These are phyloP conservation scores for Drosophila nigrodunni DNA, from an alignment of 1,140 invertebrate species.

Conservation along the genomic window DNA sequence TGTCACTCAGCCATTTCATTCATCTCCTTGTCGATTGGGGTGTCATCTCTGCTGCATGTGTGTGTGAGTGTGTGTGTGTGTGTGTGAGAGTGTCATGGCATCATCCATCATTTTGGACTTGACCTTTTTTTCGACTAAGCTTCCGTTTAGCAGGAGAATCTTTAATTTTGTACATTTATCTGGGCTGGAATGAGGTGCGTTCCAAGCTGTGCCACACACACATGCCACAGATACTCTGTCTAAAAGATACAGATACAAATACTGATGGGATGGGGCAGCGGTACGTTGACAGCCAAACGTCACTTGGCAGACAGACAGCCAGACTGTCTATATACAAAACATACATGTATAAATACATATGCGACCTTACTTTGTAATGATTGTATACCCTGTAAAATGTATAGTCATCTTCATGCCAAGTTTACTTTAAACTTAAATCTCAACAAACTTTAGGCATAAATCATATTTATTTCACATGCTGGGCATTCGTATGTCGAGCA, in stretches of 20 bases:
- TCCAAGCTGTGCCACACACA: conserved; percentile 41
- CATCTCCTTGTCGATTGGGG: conserved; percentile 49
- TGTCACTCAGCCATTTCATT: conserved; percentile 80
- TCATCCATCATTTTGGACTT: conserved; percentile 85
- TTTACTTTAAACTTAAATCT: neutral
- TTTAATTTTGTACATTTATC: conserved; percentile 78
- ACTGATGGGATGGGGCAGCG: conserved; percentile 27
- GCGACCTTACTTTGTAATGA: conserved; percentile 10
- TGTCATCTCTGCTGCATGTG: conserved; percentile 27
- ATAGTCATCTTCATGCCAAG: neutral
- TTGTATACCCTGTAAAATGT: conserved; percentile 2
- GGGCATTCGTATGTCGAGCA: conserved; percentile 10
- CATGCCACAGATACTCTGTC: conserved; percentile 48
- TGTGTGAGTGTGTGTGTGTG: conserved; percentile 20
- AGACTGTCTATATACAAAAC: neutral
- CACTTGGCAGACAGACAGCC: conserved; percentile 28
- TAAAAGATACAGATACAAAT: conserved; percentile 41
- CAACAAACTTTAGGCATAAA: too few relatives aligned
- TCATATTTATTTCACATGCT: neutral
- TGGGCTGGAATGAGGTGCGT: conserved; percentile 49
- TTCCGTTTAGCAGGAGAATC: conserved; percentile 75
- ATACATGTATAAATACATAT: conserved; percentile 13
- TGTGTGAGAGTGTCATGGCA: conserved; percentile 66
- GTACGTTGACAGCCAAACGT: conserved; percentile 45
- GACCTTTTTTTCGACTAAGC: conserved; percentile 80